These are phyloP conservation scores for Gallinago nigripennis DNA, from an alignment of 2,797 vertebrate species.

Conservation along the genomic window DNA sequence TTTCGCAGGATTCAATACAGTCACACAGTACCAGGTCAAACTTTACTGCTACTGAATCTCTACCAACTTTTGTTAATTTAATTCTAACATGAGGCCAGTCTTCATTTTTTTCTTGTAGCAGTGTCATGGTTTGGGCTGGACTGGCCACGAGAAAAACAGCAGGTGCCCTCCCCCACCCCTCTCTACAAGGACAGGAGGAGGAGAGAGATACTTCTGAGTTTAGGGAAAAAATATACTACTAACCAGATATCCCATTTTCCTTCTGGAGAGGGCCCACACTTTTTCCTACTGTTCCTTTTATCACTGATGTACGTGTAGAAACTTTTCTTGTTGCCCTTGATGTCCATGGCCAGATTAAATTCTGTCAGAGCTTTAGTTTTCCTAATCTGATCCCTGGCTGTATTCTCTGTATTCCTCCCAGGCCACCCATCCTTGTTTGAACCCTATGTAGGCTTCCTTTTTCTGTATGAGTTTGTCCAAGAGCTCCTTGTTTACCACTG, in stretches of 20 bases:
- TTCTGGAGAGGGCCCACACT: too few relatives aligned
- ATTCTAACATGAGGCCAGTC: not conserved
- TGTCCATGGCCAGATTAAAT: not conserved
- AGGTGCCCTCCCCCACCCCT: too few relatives aligned
- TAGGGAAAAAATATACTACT: not conserved
- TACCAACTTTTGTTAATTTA: not conserved
- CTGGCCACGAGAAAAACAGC: too few relatives aligned
- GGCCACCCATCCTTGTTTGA: not conserved
- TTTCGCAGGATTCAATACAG: not conserved
- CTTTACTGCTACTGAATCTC: not conserved
- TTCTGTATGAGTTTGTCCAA: not conserved
- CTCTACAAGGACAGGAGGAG: not conserved
- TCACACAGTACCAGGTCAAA: not conserved
- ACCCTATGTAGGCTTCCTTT: not conserved
- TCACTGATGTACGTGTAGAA: not conserved
- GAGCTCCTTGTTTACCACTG: not conserved
- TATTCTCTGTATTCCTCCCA: not conserved
- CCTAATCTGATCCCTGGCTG: not conserved
- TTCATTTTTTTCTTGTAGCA: not conserved
- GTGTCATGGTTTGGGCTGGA: not conserved
- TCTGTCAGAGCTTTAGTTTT: not conserved
- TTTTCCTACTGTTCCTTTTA: not conserved
- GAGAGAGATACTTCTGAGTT: not conserved
- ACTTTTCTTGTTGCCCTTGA: not conserved
- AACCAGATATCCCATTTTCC: not conserved